A percentile compares a stretch with the other conserved stretches of the same genome.
phyloP scores from a whole-genome alignment of 2,797 vertebrate species.

The Melopsittacus undulatus region DNA sequence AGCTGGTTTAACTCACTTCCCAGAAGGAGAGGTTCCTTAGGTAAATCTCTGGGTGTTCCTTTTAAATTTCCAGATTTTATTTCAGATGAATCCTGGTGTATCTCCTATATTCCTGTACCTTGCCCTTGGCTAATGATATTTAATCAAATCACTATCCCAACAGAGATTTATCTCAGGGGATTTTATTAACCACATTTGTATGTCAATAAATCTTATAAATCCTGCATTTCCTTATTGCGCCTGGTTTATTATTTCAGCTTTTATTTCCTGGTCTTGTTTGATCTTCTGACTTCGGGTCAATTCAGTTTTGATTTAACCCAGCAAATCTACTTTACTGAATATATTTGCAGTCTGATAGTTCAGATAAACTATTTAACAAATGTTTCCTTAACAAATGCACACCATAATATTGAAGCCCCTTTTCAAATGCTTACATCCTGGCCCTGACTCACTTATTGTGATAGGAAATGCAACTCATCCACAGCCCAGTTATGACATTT shows the following conservation, averaged over 20 bases:
- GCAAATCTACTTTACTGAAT: background rate
- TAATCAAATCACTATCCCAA: background rate
- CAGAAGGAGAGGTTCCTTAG: background rate
- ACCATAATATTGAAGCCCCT: background rate
- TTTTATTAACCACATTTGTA: background rate
- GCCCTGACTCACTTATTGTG: background rate
- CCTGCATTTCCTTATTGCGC: background rate
- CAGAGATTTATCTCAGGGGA: background rate
- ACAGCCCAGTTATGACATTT: fast-evolving
- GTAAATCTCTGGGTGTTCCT: background rate
- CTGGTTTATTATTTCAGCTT: background rate
- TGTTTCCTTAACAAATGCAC: background rate
- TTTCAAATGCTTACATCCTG: background rate
- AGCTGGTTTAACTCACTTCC: background rate
- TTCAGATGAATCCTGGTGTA: background rate
- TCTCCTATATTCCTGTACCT: background rate
- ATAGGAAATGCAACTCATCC: background rate
- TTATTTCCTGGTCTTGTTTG: background rate
- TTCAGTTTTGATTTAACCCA: background rate
- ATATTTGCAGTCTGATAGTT: background rate
- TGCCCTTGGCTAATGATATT: background rate
- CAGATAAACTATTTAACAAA: background rate
- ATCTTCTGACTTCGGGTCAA: background rate
- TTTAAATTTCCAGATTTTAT: background rate
- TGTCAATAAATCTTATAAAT: background rate